Conservation (phyloP, 2,113 vertebrate genomes). For the Burhinus oedicnemus region DNA sequence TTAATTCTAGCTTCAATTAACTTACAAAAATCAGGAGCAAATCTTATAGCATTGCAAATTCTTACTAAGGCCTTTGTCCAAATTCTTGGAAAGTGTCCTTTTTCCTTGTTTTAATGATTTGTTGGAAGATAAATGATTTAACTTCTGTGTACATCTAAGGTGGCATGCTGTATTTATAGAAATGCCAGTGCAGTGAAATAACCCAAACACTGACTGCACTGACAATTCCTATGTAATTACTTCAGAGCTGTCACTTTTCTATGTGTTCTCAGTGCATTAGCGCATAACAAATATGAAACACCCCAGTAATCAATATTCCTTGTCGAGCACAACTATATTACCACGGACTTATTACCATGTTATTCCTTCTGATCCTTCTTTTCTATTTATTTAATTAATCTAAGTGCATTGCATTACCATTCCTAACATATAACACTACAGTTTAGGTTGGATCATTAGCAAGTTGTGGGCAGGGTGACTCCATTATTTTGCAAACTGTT, state of each 20-base stretch:
- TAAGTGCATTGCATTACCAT: neutral
- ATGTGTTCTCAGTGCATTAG: constrained; percentile 39
- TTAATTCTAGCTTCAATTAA: neutral
- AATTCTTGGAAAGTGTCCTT: neutral
- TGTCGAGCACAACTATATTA: constrained; percentile 41
- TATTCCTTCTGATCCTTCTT: constrained; percentile 31
- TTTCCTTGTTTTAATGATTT: constrained; percentile 38
- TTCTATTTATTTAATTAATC: constrained; percentile 13
- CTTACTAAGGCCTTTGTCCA: neutral
- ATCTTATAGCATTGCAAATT: neutral
- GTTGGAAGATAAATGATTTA: constrained; percentile 48
- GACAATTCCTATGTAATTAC: constrained; percentile 70
- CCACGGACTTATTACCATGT: constrained; percentile 44
- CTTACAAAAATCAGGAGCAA: neutral
- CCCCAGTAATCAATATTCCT: constrained; percentile 66
- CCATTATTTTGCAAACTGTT: neutral
- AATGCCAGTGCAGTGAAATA: constrained; percentile 59
- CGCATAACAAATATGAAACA: constrained; percentile 42
- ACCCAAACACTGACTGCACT: constrained; percentile 57
- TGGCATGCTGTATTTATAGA: constrained; percentile 66
- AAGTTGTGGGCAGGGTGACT: neutral
- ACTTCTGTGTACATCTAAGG: constrained; percentile 49
- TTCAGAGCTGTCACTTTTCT: constrained; percentile 47
- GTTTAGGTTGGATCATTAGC: neutral
- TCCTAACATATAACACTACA: neutral